phyloP scores from a whole-genome alignment of 1,140 invertebrate species.

The Melitaea cinxia region DNA sequence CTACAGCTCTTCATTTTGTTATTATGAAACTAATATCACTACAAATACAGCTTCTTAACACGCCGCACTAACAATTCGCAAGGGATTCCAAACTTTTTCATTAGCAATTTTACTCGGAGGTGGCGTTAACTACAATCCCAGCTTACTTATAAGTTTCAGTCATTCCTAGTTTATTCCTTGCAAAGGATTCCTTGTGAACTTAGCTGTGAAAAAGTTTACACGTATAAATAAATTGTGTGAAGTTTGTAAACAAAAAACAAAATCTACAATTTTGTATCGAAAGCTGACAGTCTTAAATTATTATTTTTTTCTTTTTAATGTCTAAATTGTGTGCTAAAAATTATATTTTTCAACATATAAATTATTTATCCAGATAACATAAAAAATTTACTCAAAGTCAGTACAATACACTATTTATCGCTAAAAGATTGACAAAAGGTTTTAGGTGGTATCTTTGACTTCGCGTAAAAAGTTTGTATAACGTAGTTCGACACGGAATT shows the following conservation, averaged over 20 bases:
- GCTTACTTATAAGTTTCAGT: constrained; percentile 7
- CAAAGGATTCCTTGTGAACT: background rate
- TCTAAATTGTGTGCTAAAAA: too few relatives aligned
- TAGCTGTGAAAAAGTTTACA: background rate
- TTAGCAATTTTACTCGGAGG: constrained; percentile 31
- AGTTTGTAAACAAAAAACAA: background rate
- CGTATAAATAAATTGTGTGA: background rate
- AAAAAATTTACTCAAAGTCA: too few relatives aligned
- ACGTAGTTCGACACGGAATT: too few relatives aligned
- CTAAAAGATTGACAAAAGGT: too few relatives aligned
- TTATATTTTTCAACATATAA: too few relatives aligned
- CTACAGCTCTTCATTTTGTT: background rate
- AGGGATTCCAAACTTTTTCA: constrained; percentile 48
- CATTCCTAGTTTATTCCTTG: constrained; percentile 8
- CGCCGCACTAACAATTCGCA: constrained; percentile 13
- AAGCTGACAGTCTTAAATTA: too few relatives aligned
- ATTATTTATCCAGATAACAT: too few relatives aligned
- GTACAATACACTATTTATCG: too few relatives aligned
- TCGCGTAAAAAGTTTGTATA: too few relatives aligned
- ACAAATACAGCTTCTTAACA: background rate
- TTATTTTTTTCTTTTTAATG: too few relatives aligned
- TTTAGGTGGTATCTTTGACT: too few relatives aligned
- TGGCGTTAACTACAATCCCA: constrained; percentile 7
- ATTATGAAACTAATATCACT: background rate
- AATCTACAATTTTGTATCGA: too few relatives aligned